Conservation (phyloP, 1,140 invertebrate genomes). For the Lepidurus packardi region DNA sequence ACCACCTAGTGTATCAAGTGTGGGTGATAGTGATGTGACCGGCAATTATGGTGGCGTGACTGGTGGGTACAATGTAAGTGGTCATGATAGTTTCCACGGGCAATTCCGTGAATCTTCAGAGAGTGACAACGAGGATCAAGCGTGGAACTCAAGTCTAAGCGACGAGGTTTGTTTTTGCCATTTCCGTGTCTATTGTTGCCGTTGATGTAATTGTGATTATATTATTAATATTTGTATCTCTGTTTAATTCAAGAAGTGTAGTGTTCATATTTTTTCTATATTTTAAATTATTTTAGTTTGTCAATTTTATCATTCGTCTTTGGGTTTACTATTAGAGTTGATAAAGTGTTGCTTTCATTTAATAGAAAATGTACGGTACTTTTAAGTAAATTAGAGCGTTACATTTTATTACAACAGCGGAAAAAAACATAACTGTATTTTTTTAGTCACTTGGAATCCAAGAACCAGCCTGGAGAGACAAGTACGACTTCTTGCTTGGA, state of each 20-base stretch:
- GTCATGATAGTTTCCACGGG: neutral
- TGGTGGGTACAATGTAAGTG: neutral
- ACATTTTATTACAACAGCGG: neutral
- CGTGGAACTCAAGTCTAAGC: neutral
- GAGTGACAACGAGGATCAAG: neutral
- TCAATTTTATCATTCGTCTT: too few species aligned
- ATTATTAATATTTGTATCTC: too few species aligned
- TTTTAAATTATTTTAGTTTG: too few species aligned
- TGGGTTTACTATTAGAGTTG: too few species aligned
- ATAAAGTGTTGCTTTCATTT: too few species aligned
- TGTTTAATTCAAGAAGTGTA: too few species aligned
- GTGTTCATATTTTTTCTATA: too few species aligned
- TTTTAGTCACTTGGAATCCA: neutral
- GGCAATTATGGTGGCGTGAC: neutral
- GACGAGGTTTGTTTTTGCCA: neutral
- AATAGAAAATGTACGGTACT: too few species aligned
- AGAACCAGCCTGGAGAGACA: constrained; percentile 26
- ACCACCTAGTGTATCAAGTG: neutral
- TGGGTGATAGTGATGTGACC: neutral
- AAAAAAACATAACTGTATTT: neutral
- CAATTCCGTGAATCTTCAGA: neutral
- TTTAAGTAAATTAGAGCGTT: too few species aligned
- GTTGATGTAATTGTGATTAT: neutral
- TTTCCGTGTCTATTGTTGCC: neutral
- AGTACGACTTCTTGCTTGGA: constrained; percentile 33